These are phyloP conservation scores for Tribolium freemani DNA, from an alignment of 2,888 invertebrate genomes.

Conservation along the genomic window DNA sequence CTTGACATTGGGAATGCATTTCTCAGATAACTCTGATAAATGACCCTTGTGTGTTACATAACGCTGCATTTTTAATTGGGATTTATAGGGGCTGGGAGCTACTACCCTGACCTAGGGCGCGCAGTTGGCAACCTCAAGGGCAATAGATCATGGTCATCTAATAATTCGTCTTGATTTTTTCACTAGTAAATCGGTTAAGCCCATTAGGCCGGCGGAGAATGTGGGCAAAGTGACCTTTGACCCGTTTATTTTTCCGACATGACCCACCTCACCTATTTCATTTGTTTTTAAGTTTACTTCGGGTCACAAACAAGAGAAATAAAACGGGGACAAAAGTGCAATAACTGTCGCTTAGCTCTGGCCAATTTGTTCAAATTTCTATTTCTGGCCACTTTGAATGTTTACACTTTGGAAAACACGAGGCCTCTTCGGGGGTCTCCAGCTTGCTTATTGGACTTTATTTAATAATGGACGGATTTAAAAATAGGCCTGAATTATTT, in stretches of 20 bases:
- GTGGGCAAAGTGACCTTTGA: background rate
- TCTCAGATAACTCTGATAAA: constrained; percentile 34
- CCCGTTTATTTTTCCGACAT: background rate
- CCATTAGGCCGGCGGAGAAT: background rate
- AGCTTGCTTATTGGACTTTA: background rate
- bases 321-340: background rate
- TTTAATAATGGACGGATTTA: background rate
- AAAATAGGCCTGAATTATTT: background rate
- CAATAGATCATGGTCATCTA: constrained; percentile 13
- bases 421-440: background rate
- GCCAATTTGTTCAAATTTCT: background rate
- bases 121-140: background rate
- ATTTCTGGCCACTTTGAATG: background rate
- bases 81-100: background rate
- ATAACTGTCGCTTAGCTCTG: background rate
- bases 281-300: background rate
- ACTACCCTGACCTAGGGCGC: background rate
- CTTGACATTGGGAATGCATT: constrained; percentile 37
- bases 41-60: constrained; percentile 18
- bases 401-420: background rate
- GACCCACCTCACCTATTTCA: background rate
- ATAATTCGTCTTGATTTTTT: constrained; percentile 2
- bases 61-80: constrained; percentile 3
- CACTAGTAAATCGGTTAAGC: background rate
- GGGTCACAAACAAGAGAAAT: background rate